Percentiles rank a stretch among this genome's conserved stretches.
These are phyloP conservation scores for Itoplectis maculator DNA, from an alignment of 2,888 invertebrate species.

Conservation along the genomic window DNA sequence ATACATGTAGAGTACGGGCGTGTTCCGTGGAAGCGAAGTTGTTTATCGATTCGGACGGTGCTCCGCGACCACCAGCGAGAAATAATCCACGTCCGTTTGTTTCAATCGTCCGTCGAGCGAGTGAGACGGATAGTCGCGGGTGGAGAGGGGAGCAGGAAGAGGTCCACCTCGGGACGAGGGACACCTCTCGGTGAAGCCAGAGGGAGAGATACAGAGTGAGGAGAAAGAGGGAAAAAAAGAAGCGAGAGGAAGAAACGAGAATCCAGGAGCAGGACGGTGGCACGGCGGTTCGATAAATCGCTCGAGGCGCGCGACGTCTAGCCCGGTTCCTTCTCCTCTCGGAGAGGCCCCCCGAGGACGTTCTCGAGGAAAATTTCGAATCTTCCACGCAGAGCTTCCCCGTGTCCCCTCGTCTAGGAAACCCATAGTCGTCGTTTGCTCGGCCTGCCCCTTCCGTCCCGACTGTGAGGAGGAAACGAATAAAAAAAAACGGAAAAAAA, in stretches of 20 bases:
- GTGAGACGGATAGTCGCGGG: constrained; percentile 36
- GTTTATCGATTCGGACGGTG: constrained; percentile 56
- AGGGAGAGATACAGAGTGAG: no score
- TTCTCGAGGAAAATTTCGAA: constrained; percentile 58
- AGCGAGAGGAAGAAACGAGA: constrained; percentile 18
- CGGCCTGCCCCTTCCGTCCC: constrained; percentile 31
- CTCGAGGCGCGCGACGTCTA: constrained; percentile 61
- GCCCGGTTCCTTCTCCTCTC: constrained; percentile 33
- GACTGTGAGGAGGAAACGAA: constrained; percentile 4
- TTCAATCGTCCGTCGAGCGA: constrained; percentile 54
- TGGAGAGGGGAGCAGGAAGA: no score
- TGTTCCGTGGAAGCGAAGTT: constrained; percentile 35
- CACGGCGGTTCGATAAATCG: constrained; percentile 57
- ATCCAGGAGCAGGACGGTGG: constrained; percentile 25
- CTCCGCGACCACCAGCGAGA: constrained; percentile 50
- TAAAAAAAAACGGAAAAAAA: background rate
- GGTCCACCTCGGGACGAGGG: background rate
- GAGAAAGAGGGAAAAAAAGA: no score
- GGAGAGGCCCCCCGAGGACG: constrained; percentile 40
- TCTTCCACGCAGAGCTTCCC: constrained; percentile 45
- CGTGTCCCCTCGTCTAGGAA: constrained; percentile 21
- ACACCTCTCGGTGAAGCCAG: constrained; percentile 30
- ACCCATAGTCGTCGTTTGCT: constrained; percentile 43
- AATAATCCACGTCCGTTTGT: constrained; percentile 62
- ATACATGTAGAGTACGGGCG: constrained; percentile 39